These are phyloP conservation scores for Pinna nobilis DNA, from an alignment of 1,140 invertebrate species.

Conservation along the genomic window DNA sequence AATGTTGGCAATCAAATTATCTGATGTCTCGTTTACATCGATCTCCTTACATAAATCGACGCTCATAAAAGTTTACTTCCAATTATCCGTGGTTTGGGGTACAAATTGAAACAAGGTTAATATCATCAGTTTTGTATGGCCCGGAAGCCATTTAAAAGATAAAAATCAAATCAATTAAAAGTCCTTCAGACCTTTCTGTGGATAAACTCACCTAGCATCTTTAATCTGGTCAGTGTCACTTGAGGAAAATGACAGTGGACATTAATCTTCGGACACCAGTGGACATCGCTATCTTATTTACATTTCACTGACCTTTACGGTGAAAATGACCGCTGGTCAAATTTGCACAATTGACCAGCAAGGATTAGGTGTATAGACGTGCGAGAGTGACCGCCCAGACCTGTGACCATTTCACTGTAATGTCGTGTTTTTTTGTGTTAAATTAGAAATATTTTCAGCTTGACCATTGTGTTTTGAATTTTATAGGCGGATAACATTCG, in stretches of 20 bases:
- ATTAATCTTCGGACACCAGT: conserved; percentile 4
- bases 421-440: neutral
- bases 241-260: neutral
- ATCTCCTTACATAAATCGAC: too few species aligned
- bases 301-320: neutral
- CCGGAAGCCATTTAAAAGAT: too few species aligned
- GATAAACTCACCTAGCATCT: neutral
- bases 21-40: too few species aligned
- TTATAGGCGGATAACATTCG: neutral
- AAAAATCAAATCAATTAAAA: neutral
- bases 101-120: neutral
- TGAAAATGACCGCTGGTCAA: conserved; percentile 11
- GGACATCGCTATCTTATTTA: conserved; percentile 22
- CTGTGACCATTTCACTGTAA: neutral
- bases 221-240: neutral
- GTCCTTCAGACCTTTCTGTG: neutral
- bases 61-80: too few species aligned
- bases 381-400: conserved; percentile 12
- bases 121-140: neutral
- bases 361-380: conserved; percentile 6
- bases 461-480: conserved; percentile 9
- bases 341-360: neutral
- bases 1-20: too few species aligned
- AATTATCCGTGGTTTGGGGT: too few species aligned
- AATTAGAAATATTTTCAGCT: conserved; percentile 2